Conservation (phyloP, 2,888 invertebrate species). For the Troglohyphantes excavatus region DNA sequence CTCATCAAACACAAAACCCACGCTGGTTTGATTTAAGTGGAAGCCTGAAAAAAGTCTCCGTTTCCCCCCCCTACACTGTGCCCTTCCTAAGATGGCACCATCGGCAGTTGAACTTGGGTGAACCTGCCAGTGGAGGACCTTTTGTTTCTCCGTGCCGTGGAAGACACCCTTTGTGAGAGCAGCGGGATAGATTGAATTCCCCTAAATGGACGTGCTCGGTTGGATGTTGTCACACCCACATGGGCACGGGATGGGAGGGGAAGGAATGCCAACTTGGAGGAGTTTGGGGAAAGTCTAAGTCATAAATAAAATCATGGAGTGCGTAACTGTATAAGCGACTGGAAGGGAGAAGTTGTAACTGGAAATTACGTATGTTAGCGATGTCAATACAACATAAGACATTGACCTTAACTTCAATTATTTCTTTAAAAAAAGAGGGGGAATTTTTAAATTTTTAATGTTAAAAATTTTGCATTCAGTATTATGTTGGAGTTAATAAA, state of each 20-base stretch:
- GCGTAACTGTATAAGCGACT: too few relatives aligned
- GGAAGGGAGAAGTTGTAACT: too few relatives aligned
- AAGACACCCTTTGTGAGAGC: conserved; percentile 34
- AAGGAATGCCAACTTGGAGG: too few relatives aligned
- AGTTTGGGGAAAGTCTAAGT: too few relatives aligned
- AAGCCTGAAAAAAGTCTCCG: not conserved
- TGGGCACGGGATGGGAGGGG: conserved; percentile 11
- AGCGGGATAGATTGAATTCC: conserved; percentile 45
- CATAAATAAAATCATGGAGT: too few relatives aligned
- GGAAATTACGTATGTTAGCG: too few relatives aligned
- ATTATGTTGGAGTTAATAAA: too few relatives aligned
- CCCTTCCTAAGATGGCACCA: not conserved
- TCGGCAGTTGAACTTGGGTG: conserved; percentile 11
- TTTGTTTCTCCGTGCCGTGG: conserved; percentile 10
- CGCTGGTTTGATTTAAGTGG: not conserved
- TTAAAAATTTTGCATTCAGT: too few relatives aligned
- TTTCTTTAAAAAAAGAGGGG: too few relatives aligned
- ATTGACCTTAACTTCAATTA: too few relatives aligned
- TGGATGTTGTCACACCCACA: conserved; percentile 53
- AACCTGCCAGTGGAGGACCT: not conserved
- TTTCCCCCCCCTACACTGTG: not conserved
- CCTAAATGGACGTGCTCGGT: conserved; percentile 31
- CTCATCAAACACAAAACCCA: not conserved
- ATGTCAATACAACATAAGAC: too few relatives aligned
- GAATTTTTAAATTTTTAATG: too few relatives aligned